Base-by-base conservation (phyloP, 2,888 invertebrate genomes). In the Blastobasis adustella region DNA sequence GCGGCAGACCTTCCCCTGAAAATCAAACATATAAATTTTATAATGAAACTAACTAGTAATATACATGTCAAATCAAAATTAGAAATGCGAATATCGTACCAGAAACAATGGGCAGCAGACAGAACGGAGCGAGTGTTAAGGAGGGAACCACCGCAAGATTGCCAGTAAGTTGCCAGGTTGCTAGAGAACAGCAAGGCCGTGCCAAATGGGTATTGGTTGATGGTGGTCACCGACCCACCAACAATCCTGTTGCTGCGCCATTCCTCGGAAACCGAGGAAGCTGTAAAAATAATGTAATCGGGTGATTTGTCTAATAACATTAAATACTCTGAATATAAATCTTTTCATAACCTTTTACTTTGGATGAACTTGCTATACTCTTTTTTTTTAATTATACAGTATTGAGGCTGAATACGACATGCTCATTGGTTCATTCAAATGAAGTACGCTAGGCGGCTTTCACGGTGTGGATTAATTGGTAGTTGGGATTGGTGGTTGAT, bases 51-150 rank as follows among this genome's bases (percentile, higher is more conserved):
- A 23, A 23, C 23, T 3, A 23, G 23, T 23, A 23, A 23, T 23
- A n/a, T 6, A 8, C 4, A 6, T 41, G 41, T 9, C 7, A 38
- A 8, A 43, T 10, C 23, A 9, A 8, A 44, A 2, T 44, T 44
- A 6, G 10, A 4, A 44, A 44, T 44, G 6, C 3, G 39, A 62
- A 23, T 23, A 23, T 23, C 67, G 61, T 67, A 74, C 77, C 40
- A 0, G 5, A 59, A 52, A 50, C 78, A 76, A 46, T 73, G 73
- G 48, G 72, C 76, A 46, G 74, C 74, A 3, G 70, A 59, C 4
- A 77, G 58, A n/a, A 77, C 39, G 6, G 71, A 58, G 47, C 69
- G 59, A 39, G 58, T 62, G 57, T 65, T 71, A 1, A 72, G 37
- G 46, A 73, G 58, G 38, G 54, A 41, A 10, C 68, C 71, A 38